Base-by-base conservation (phyloP, 2,797 vertebrate genomes). In the Cyprinella venusta region DNA sequence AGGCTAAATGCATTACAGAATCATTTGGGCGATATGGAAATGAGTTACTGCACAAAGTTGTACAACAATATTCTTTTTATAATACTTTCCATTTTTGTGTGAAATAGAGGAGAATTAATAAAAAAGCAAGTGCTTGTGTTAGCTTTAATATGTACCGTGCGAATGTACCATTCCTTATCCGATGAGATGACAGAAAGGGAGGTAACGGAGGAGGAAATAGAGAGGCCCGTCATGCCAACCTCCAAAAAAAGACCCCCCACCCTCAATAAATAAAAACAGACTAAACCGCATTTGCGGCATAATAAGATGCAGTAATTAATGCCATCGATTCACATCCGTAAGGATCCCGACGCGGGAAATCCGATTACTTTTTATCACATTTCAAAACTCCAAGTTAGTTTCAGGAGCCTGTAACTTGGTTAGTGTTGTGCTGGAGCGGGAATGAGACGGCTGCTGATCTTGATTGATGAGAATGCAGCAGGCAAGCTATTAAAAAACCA, bases 281-380 rank as follows among this genome's bases (percentile, higher is more conserved):
- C 89, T 88, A 96, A 97, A 96, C 93, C 90, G 91, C 94, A 96
- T 97, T 96, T 96, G 94, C 89, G 92, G 91, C 91, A 96, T 97
- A 96, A 97, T 97, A 95, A 96, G 94, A 95, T 96, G 95, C 95
- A 93, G 95, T 97, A 98, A 98, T 98, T 99, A 98, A 97, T 97
- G 95, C 95, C 96, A 98, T 97, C 94, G 96, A 97, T 97, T 97
- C 96, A 96, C 95, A 94, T 94, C 95, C 93, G 94, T 96, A 96
- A 95, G 95, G 95, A 95, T 96, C 92, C 93, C 94, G 95, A 96
- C 94, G 96, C 91, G 87, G 93, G 91, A 92, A 96, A 98, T 98
- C 93, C 81, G 96, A 97, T 98, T 98, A 97, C 92, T 96, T 96
- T 87, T 96, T 95, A 97, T 97, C 96, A 94, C 95, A 97, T 98